Percentiles rank a stretch among this genome's conserved stretches.
These are phyloP conservation scores for Chrysoperla carnea DNA, from an alignment of 1,140 invertebrate genomes.

Conservation along the genomic window DNA sequence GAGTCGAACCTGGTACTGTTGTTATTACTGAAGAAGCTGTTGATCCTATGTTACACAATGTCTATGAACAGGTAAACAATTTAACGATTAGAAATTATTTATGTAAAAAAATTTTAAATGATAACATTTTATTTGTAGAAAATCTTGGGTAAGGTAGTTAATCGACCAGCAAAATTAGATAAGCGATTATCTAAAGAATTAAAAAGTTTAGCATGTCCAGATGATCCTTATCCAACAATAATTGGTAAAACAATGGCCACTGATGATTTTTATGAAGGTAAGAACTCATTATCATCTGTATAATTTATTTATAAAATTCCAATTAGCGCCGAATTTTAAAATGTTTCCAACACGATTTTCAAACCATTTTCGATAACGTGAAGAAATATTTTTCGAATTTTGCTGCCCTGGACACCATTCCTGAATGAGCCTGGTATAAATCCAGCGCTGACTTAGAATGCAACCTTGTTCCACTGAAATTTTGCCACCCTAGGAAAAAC, in stretches of 20 bases:
- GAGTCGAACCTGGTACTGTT: constrained; percentile 51
- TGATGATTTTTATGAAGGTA: constrained; percentile 95
- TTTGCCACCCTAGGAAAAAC: no score
- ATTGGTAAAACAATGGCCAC: constrained; percentile 90
- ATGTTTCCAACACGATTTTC: no score
- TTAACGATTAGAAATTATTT: not conserved
- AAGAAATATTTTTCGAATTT: no score
- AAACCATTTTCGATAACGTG: no score
- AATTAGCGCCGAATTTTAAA: no score
- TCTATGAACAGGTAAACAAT: not conserved
- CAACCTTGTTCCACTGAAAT: no score
- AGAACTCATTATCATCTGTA: no score
- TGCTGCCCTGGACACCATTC: no score
- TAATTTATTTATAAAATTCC: no score
- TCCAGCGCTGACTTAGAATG: no score
- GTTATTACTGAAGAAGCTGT: constrained; percentile 52
- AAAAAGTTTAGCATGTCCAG: constrained; percentile 45
- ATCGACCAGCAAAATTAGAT: constrained; percentile 69
- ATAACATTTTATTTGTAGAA: constrained; percentile 38
- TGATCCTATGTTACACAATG: constrained; percentile 42
- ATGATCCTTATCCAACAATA: constrained; percentile 72
- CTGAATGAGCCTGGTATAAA: no score
- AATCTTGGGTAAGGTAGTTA: constrained; percentile 71
- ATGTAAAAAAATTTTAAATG: not conserved
- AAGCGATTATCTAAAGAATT: constrained; percentile 60